A percentile compares a stretch with the other conserved stretches of the same genome.
phyloP scores from a whole-genome alignment of 2,888 invertebrate species.

The Vandiemenella viatica region DNA sequence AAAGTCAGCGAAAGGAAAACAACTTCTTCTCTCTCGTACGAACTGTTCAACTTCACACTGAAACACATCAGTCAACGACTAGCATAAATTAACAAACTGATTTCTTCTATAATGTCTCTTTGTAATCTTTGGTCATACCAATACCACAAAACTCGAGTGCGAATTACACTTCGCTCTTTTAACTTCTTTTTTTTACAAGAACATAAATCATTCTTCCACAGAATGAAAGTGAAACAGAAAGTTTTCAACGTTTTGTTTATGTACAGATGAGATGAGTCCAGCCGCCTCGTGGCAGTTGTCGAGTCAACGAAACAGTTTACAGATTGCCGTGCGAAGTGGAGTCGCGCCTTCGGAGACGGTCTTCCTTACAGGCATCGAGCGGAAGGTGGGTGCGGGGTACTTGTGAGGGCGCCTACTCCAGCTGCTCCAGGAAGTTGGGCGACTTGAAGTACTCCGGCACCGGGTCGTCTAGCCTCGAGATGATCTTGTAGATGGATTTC shows the following conservation, averaged over 20 bases:
- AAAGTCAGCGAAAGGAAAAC: conserved; percentile 2
- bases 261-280: too few relatives aligned
- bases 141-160: not conserved
- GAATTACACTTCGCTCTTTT: not conserved
- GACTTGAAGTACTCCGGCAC: conserved; percentile 99
- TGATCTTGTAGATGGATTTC: conserved; percentile 99
- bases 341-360: too few relatives aligned
- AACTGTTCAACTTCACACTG: conserved; percentile 5
- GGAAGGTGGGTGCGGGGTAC: not conserved
- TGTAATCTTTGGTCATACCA: conserved; percentile 14
- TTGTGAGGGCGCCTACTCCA: conserved; percentile 52
- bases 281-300: too few relatives aligned
- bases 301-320: conserved; percentile 16
- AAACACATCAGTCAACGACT: conserved; percentile 13
- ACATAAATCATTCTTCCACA: too few relatives aligned
- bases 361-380: not conserved
- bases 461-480: conserved; percentile 95
- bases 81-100: conserved; percentile 15
- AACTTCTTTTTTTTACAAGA: too few relatives aligned
- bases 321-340: too few relatives aligned
- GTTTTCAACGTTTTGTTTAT: too few relatives aligned
- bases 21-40: not conserved
- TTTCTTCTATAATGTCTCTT: conserved; percentile 7
- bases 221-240: too few relatives aligned
- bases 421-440: conserved; percentile 96